phyloP scores from a whole-genome alignment of 2,797 vertebrate genomes.

The Sebastes diaconus region DNA sequence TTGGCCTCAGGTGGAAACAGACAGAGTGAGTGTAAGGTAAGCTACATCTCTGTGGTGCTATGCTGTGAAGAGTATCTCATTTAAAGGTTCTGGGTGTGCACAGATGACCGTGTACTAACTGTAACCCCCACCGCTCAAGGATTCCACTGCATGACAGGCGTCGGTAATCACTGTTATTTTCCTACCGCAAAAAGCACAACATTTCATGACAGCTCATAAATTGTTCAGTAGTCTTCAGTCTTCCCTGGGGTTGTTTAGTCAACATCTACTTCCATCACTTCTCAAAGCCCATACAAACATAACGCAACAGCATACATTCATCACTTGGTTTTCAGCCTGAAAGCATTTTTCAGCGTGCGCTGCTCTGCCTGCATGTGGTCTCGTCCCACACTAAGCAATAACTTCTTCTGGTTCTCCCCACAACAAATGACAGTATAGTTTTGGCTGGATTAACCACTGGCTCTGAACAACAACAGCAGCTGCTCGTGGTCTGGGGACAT shows the following conservation, averaged over 20 bases:
- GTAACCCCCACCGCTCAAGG: slow-evolving; percentile 4
- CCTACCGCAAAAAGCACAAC: slow-evolving; percentile 38
- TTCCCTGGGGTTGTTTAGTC: slow-evolving; percentile 57
- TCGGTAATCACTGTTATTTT: slow-evolving; percentile 55
- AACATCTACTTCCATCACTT: slow-evolving; percentile 57
- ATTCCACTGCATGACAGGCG: slow-evolving; percentile 39
- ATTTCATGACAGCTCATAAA: slow-evolving; percentile 63
- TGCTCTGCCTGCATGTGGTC: slow-evolving; percentile 21
- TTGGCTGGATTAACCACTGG: slow-evolving; percentile 23
- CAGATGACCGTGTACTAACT: slow-evolving; percentile 6
- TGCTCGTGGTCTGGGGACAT: slow-evolving; percentile 6
- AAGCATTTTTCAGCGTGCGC: slow-evolving; percentile 18
- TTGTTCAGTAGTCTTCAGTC: slow-evolving; percentile 50
- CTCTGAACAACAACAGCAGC: neutral
- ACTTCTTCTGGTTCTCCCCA: slow-evolving; percentile 6
- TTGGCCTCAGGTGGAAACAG: slow-evolving; percentile 22
- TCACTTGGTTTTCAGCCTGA: slow-evolving; percentile 25
- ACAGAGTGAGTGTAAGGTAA: neutral
- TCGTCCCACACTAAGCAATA: neutral
- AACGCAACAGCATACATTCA: slow-evolving; percentile 38
- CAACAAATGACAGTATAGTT: slow-evolving; percentile 8
- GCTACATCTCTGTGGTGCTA: neutral
- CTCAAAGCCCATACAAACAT: slow-evolving; percentile 35
- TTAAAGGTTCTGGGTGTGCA: slow-evolving; percentile 12
- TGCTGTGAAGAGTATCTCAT: slow-evolving; percentile 13